A percentile compares a stretch with the other conserved stretches of the same genome.
phyloP scores from a whole-genome alignment of 2,797 vertebrate species.

The Erethizon dorsatum region DNA sequence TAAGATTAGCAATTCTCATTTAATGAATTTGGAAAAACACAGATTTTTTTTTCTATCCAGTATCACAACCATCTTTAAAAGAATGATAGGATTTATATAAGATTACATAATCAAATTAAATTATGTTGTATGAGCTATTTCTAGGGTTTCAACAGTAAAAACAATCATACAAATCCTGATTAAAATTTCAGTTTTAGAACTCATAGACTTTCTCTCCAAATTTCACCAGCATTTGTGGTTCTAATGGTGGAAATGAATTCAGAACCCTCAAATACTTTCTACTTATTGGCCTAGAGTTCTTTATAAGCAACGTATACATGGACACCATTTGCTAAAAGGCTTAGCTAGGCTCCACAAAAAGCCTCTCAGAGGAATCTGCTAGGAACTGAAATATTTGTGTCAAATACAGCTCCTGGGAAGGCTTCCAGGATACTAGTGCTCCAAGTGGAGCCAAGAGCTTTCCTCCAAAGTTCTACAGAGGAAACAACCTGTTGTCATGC shows the following conservation, averaged over 20 bases:
- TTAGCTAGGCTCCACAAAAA: background rate
- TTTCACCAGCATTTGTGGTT: constrained; percentile 12
- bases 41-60: background rate
- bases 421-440: background rate
- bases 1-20: constrained; percentile 40
- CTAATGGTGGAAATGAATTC: constrained; percentile 57
- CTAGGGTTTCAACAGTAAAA: constrained; percentile 39
- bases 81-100: constrained; percentile 39
- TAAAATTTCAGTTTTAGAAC: constrained; percentile 58
- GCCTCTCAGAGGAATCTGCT: background rate
- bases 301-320: background rate
- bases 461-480: constrained; percentile 59
- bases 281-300: constrained; percentile 13
- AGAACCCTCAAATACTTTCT: constrained; percentile 31
- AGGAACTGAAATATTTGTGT: background rate
- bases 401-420: constrained; percentile 32
- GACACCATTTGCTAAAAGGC: constrained; percentile 46
- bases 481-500: constrained; percentile 54
- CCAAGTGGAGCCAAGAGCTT: constrained; percentile 9
- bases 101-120: constrained; percentile 51
- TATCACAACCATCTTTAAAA: constrained; percentile 41
- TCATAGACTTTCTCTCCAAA: constrained; percentile 12
- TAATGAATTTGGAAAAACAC: background rate
- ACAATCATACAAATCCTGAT: background rate
- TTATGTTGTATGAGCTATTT: background rate